Evolutionary conservation across 2,113 vertebrate genomes (phyloP).

Genomic region (Ivindomyrus marchei): DNA sequence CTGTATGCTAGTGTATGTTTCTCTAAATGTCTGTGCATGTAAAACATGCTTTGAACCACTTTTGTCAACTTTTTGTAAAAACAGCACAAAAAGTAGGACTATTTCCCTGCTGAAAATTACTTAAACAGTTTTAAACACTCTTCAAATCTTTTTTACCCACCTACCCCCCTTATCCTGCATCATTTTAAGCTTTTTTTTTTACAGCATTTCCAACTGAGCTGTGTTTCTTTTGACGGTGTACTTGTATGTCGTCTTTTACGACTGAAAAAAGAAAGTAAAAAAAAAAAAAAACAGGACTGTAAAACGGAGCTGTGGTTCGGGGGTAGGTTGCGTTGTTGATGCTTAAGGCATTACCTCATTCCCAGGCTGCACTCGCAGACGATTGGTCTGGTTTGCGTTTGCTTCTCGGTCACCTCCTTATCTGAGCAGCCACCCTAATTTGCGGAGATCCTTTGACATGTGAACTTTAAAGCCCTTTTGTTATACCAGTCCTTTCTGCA

Average conservation of each 20-base stretch:
- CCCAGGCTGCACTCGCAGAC: neutral
- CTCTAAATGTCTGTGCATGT: neutral
- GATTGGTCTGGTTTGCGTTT: neutral
- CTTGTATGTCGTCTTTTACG: neutral
- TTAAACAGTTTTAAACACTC: neutral
- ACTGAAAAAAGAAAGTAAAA: neutral
- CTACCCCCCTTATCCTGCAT: neutral
- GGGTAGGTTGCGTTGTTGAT: slow-evolving; percentile 14
- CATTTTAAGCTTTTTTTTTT: neutral
- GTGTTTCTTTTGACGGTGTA: neutral
- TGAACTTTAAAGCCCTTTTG: slow-evolving; percentile 24
- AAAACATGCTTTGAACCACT: neutral
- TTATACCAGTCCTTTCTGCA: slow-evolving; percentile 24
- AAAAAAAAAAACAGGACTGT: neutral
- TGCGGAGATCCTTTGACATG: slow-evolving; percentile 38
- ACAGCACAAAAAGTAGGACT: neutral
- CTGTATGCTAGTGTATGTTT: neutral
- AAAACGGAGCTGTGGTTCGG: slow-evolving; percentile 8
- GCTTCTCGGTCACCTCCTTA: slow-evolving; percentile 10
- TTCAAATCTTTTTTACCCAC: neutral
- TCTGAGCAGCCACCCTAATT: slow-evolving; percentile 28
- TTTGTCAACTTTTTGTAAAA: neutral
- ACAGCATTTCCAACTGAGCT: neutral
- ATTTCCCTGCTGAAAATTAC: neutral
- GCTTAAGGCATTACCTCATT: slow-evolving; percentile 33